Conservation (phyloP, 2,113 vertebrate genomes). For the Ceratotherium simum region DNA sequence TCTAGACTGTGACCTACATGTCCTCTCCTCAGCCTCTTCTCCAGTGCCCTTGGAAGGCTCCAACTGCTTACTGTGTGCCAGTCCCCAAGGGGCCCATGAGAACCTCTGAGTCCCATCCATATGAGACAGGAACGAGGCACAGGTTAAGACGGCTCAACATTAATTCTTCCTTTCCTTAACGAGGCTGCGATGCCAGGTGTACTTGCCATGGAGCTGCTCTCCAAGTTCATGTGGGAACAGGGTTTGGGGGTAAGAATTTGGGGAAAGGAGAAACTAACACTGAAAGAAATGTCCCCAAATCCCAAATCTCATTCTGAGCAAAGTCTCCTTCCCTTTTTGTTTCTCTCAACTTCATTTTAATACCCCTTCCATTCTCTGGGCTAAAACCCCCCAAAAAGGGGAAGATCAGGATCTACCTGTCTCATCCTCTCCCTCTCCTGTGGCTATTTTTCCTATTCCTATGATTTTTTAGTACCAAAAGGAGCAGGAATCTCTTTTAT, state of each 20-base stretch:
- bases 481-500: neutral
- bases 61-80: rapidly evolving
- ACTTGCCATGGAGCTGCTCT: neutral
- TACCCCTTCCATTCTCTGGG: neutral
- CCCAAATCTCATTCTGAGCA: neutral
- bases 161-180: neutral
- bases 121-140: neutral
- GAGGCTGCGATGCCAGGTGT: neutral
- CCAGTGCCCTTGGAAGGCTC: neutral
- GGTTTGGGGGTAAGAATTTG: neutral
- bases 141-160: neutral
- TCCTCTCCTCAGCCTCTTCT: neutral
- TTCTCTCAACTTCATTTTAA: neutral
- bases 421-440: neutral
- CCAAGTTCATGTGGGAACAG: neutral
- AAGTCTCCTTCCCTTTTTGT: neutral
- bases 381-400: neutral
- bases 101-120: neutral
- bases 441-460: neutral
- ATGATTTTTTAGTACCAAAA: neutral
- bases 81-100: neutral
- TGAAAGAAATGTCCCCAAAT: neutral
- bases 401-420: neutral
- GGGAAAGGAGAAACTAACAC: neutral
- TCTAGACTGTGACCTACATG: neutral